Evolutionary conservation across 2,888 invertebrate genomes (phyloP), one percentile per base, ranked within the genome.

Genomic region (Ferrisia virgata): DNA sequence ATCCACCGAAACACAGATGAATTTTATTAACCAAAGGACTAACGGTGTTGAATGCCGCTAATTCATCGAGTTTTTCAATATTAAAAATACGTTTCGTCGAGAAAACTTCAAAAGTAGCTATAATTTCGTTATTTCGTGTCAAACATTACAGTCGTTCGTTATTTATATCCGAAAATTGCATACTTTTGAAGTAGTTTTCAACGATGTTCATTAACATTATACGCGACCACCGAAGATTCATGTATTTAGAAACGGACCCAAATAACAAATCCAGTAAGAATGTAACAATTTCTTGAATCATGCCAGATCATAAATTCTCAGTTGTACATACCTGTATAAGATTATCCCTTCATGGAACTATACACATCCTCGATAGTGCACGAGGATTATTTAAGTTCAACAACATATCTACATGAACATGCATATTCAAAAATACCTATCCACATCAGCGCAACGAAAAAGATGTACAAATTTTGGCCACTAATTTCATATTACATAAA

Each of bases 391-490:
- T 9, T 18, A 47, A 53, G 13, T 2, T 2, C 5, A 9, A 22
- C 53, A 53, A 22, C 22, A 8, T 22, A 47, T 47, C n/a, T 15
- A 47, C 8, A 4, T 22, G 22, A 18, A 53, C 5, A n/a, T n/a
- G n/a, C n/a, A n/a, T n/a, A n/a, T n/a, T n/a, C n/a, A n/a, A n/a
- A n/a, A n/a, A n/a, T n/a, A n/a, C n/a, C n/a, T n/a, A n/a, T n/a
- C n/a, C n/a, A n/a, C n/a, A n/a, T n/a, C n/a, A n/a, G n/a, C n/a
- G n/a, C 1, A 25, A 15, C 2, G 22, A 28, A 28, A 28, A 64
- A 64, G 13, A 64, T 81, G 78, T 85, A 84, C 81, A 79, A 85
- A 85, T 58, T 84, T 84, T 84, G 72, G 84, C 85, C 81, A 85
- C 84, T 84, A 79, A 81, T 43, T 81, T 84, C 84, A 78, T 84